Percentiles rank a stretch among this genome's conserved stretches.
These are phyloP conservation scores for Anoncus sp. DNA, from an alignment of 2,888 invertebrate species.

Conservation along the genomic window DNA sequence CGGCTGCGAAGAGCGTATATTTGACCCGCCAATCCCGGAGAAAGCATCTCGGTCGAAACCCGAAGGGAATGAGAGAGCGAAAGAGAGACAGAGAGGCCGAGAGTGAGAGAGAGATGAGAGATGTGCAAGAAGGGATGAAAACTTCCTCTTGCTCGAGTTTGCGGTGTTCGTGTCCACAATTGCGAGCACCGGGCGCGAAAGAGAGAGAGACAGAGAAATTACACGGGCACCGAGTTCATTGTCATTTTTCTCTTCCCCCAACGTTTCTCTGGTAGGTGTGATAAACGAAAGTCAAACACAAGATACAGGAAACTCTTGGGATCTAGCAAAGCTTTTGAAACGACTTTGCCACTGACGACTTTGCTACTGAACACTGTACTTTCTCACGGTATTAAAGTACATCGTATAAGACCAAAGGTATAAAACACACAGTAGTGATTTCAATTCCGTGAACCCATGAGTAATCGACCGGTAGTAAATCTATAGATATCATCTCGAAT, in stretches of 20 bases:
- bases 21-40: conserved; percentile 40
- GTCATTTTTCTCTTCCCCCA: conserved; percentile 20
- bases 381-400: neutral
- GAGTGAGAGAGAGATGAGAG: neutral
- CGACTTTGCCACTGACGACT: conserved; percentile 29
- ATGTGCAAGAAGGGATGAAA: conserved; percentile 18
- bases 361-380: neutral
- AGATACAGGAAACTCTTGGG: conserved; percentile 24
- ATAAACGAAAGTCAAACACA: conserved; percentile 55
- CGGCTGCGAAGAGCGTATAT: conserved; percentile 51
- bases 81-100: neutral
- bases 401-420: conserved; percentile 3
- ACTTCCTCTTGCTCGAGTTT: conserved; percentile 48
- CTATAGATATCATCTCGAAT: conserved; percentile 32
- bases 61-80: neutral
- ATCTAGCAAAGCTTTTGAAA: conserved; percentile 18
- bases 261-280: conserved; percentile 23
- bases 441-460: neutral
- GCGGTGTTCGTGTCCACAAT: conserved; percentile 50
- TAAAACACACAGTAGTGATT: conserved; percentile 35
- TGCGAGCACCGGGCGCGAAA: conserved; percentile 12
- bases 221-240: conserved; percentile 40
- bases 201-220: conserved; percentile 37
- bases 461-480: conserved; percentile 40
- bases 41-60: conserved; percentile 31